phyloP scores from a whole-genome alignment of 2,113 vertebrate species.

The Cettia cetti region DNA sequence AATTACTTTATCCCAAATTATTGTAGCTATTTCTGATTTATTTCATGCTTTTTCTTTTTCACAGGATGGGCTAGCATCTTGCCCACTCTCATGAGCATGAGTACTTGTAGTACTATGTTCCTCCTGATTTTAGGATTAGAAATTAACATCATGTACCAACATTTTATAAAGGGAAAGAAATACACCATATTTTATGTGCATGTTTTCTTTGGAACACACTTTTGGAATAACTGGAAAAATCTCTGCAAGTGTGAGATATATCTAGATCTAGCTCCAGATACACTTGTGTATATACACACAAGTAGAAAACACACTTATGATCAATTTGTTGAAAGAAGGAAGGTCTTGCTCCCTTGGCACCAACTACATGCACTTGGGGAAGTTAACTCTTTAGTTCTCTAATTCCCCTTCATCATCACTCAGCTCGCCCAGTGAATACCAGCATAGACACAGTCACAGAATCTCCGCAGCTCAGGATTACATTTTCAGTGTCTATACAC shows the following conservation, averaged over 20 bases:
- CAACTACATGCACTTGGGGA: not conserved
- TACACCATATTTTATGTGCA: not conserved
- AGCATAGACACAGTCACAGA: not conserved
- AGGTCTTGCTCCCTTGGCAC: not conserved
- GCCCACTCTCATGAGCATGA: not conserved
- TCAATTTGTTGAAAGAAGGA: not conserved
- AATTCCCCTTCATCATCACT: not conserved
- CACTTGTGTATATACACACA: no score
- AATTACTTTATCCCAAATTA: conserved; percentile 56
- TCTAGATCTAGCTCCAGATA: not conserved
- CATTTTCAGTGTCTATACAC: not conserved
- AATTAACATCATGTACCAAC: not conserved
- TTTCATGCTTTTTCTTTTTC: conserved; percentile 14
- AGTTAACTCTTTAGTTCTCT: not conserved
- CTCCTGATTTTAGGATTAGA: not conserved
- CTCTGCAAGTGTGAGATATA: not conserved
- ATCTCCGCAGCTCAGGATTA: not conserved
- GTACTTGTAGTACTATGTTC: not conserved
- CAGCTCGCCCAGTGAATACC: not conserved
- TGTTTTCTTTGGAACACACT: not conserved
- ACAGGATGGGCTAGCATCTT: not conserved
- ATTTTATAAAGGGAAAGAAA: not conserved
- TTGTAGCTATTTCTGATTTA: conserved; percentile 48
- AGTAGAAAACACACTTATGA: not conserved
- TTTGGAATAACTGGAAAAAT: not conserved